A percentile compares a stretch with the other conserved stretches of the same genome.
Conservation (phyloP, 2,113 vertebrate species). For the Prionailurus bengalensis region DNA sequence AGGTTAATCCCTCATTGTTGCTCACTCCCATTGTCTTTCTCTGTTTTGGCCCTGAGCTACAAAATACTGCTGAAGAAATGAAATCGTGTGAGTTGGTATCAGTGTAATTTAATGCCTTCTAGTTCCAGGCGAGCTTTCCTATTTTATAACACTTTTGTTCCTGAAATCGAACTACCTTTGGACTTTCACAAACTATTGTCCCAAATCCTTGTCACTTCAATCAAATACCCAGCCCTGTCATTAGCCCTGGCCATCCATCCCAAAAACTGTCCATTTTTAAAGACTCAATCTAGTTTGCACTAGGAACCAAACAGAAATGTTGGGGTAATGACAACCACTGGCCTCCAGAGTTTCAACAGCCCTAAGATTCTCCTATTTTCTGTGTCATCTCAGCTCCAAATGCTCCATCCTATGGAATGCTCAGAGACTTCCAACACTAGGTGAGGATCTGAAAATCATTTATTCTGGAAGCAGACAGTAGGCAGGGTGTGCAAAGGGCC, state of each 20-base stretch:
- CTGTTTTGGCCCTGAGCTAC: background rate
- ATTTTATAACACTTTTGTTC: background rate
- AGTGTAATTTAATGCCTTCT: background rate
- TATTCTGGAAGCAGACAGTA: background rate
- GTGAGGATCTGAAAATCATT: background rate
- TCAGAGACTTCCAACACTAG: background rate
- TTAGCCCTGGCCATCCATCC: rapidly evolving
- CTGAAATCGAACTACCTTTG: background rate
- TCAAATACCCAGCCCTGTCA: background rate
- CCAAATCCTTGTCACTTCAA: background rate
- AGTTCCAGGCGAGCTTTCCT: background rate
- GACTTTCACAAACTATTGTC: background rate
- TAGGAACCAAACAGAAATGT: background rate
- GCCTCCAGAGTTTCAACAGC: background rate
- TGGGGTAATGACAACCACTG: background rate
- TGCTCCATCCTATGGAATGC: background rate
- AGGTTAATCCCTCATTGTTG: background rate
- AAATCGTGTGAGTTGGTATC: background rate
- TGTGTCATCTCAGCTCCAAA: background rate
- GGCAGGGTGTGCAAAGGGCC: background rate
- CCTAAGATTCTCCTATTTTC: background rate
- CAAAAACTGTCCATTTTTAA: background rate
- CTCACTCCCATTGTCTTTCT: background rate
- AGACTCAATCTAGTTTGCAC: background rate
- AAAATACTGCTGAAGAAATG: background rate